Evolutionary conservation across 92 coral and sea anemone genomes (phyloP).

Genomic region (Micromussa lordhowensis): DNA sequence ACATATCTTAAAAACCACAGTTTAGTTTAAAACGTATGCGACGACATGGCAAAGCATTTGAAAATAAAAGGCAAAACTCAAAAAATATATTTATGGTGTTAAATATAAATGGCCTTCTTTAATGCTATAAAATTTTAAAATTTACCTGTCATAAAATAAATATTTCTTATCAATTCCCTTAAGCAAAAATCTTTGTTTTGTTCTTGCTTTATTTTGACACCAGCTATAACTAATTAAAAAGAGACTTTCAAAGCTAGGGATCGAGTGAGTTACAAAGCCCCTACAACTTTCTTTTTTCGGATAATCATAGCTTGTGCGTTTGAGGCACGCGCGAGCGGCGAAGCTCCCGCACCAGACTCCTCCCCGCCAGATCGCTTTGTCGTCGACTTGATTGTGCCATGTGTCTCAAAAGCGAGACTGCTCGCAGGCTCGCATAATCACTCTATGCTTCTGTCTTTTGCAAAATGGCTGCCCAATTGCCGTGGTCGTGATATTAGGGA

Average conservation of each 20-base stretch:
- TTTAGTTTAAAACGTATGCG: neutral
- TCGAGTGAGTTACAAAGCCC: neutral
- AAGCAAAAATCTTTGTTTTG: neutral
- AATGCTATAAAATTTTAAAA: neutral
- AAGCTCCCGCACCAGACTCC: no score
- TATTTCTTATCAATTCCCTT: neutral
- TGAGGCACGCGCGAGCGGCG: no score
- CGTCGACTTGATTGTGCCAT: no score
- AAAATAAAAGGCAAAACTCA: neutral
- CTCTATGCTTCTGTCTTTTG: constrained; percentile 49
- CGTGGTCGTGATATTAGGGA: constrained; percentile 92
- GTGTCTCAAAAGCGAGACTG: no score
- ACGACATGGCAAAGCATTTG: neutral
- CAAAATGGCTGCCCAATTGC: constrained; percentile 93
- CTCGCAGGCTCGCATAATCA: no score
- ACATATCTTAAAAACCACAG: neutral
- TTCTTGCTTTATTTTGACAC: neutral
- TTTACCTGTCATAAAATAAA: neutral
- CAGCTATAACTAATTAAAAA: neutral
- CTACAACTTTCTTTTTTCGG: no score
- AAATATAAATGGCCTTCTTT: neutral
- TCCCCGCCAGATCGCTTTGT: no score
- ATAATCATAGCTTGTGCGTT: no score
- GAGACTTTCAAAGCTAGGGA: neutral
- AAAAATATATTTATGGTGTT: neutral